Percentiles rank a stretch among this genome's conserved stretches.
phyloP scores from a whole-genome alignment of 2,797 vertebrate species.

The Diceros bicornis region DNA sequence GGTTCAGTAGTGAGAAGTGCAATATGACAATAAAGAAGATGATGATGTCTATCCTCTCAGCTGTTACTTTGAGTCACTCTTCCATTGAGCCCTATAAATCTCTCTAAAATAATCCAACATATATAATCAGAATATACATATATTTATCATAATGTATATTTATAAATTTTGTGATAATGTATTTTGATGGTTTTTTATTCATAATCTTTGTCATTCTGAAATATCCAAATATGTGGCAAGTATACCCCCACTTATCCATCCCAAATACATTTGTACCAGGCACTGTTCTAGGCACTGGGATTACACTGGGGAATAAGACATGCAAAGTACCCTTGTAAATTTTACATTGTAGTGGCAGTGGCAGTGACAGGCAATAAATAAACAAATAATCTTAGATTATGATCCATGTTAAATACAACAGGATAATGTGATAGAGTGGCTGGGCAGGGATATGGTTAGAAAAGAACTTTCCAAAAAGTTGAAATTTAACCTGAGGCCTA shows the following conservation, averaged over 20 bases:
- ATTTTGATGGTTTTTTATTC: conserved; percentile 62
- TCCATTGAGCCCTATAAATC: background rate
- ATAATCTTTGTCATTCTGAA: conserved; percentile 46
- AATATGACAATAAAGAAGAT: background rate
- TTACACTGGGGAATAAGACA: background rate
- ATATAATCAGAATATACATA: background rate
- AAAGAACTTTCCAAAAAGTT: background rate
- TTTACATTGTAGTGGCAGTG: background rate
- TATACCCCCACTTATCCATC: background rate
- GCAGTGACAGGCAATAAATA: background rate
- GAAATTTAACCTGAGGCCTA: conserved; percentile 12
- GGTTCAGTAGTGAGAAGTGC: background rate
- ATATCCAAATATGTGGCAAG: background rate
- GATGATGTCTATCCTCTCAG: background rate
- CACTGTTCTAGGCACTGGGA: background rate
- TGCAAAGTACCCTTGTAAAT: background rate
- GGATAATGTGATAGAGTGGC: background rate
- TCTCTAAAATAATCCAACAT: background rate
- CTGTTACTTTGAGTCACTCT: background rate
- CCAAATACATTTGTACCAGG: background rate
- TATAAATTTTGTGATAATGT: background rate
- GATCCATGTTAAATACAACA: background rate
- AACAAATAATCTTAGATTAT: background rate
- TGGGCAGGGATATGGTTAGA: background rate
- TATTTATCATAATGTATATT: background rate